These are phyloP conservation scores for Martes martes DNA, from an alignment of 2,113 vertebrate genomes.

Conservation along the genomic window DNA sequence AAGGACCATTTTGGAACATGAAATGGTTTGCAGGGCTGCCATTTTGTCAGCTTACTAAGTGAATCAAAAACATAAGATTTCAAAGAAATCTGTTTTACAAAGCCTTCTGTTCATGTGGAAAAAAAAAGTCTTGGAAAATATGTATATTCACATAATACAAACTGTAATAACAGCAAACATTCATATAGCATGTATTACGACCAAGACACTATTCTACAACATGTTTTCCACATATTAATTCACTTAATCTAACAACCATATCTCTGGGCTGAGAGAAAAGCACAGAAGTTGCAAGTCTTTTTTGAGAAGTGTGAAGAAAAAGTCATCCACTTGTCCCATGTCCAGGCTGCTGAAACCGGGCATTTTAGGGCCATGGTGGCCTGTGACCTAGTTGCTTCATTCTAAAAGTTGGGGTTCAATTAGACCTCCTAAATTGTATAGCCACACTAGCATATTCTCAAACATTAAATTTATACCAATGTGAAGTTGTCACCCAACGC, in stretches of 20 bases:
- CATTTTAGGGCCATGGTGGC: neutral
- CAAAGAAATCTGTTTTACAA: neutral
- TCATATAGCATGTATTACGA: neutral
- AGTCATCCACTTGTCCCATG: neutral
- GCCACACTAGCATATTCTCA: neutral
- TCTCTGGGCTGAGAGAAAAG: neutral
- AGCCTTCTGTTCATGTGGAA: neutral
- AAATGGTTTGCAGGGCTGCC: neutral
- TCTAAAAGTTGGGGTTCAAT: neutral
- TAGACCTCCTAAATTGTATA: neutral
- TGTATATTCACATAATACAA: neutral
- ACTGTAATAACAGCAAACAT: neutral
- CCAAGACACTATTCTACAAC: neutral
- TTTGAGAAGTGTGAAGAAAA: neutral
- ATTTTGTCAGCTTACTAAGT: neutral
- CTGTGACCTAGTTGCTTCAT: neutral
- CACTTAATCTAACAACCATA: neutral
- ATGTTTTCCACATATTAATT: neutral
- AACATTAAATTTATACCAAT: neutral
- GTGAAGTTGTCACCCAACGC: neutral
- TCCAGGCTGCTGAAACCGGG: neutral
- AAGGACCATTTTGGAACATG: neutral
- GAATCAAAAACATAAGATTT: neutral
- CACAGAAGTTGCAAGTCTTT: neutral
- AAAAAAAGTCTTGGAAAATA: neutral